Percentiles rank a stretch among this genome's conserved stretches.
These are phyloP conservation scores for Stegophylla sp. DNA, from an alignment of 2,888 invertebrate species.

Conservation along the genomic window DNA sequence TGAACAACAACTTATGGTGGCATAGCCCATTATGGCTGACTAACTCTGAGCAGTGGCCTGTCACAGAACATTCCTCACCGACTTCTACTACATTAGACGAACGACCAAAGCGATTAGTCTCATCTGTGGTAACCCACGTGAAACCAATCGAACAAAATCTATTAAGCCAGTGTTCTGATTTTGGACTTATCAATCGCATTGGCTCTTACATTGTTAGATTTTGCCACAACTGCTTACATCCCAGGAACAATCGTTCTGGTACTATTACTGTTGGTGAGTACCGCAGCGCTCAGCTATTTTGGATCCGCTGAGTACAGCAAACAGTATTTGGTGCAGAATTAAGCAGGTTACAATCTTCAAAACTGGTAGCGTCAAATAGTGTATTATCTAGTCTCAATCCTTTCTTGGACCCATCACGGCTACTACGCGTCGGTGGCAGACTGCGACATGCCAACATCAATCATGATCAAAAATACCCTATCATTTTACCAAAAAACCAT, in stretches of 20 bases:
- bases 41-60: neutral
- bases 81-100: neutral
- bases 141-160: neutral
- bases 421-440: neutral
- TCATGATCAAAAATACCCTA: no score
- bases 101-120: no score
- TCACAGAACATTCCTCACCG: neutral
- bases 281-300: neutral
- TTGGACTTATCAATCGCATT: neutral
- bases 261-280: neutral
- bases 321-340: neutral
- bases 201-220: neutral
- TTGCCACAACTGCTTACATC: neutral
- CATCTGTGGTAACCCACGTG: neutral
- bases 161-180: neutral
- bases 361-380: neutral
- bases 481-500: neutral
- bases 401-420: neutral
- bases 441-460: neutral
- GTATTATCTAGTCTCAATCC: neutral
- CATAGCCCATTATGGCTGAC: neutral
- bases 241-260: neutral
- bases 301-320: neutral
- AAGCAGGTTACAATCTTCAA: neutral
- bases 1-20: neutral